Base-by-base conservation (phyloP, 2,113 vertebrate species). In the Miniopterus natalensis region DNA sequence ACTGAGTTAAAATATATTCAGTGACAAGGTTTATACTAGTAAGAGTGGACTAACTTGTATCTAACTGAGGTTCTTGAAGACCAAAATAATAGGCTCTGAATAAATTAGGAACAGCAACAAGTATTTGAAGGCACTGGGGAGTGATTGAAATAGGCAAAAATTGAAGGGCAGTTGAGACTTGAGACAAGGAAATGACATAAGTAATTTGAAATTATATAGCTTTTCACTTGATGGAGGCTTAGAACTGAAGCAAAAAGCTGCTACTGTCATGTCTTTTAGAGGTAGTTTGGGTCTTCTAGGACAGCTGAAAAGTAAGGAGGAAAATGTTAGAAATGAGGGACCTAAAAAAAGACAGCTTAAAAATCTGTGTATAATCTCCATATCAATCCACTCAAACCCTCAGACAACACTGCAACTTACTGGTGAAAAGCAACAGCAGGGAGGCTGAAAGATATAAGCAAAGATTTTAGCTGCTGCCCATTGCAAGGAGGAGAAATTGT, bases 1-100 rank as follows among this genome's bases (percentile, higher is more conserved):
- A 75, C 77, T 70, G 29, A 92, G 36, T 77, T 85, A 85, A 92
- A 85, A 85, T 55, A 45, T 85, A 92, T 57, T 75, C 59, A 84
- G 36, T 27, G 36, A 36, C 21, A 84, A 84, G 27, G 51, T 55
- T 66, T n/a, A 42, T 84, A 45, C 20, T 23, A 45, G 51, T 65
- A 92, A 77, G 27, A 63, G 57, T 75, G 55, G 51, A 77, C 15
- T 36, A 92, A 75, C 31, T 83, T 74, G 6, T 55, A 36, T 66
- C 20, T 89, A 31, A 77, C 15, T 65, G 8, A 77, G 10, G 5
- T 14, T 36, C 20, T 65, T 47, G 14, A 65, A 47, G 47, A 77
- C 40, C 66, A 66, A 29, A 75, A 25, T 77, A 55, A 75, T 13
- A 84, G 85, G 77, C 70, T 81, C 53, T 27, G 47, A 55, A 27